Evolutionary conservation across 2,113 vertebrate species (phyloP).

Genomic region (Serinus canaria): DNA sequence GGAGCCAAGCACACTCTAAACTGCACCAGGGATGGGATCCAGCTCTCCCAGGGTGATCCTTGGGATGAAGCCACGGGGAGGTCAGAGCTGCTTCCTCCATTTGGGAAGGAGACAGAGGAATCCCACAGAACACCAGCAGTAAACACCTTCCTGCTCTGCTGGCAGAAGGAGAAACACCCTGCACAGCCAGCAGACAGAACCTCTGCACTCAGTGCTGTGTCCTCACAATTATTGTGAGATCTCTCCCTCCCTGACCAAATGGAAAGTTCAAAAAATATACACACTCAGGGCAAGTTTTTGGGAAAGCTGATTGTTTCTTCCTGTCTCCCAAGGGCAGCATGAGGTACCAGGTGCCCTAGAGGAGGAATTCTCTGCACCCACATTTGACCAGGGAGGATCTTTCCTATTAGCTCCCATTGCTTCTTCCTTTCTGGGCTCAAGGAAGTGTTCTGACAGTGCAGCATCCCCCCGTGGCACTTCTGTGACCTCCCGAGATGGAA

Average conservation of each 20-base stretch:
- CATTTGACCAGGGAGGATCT: background rate
- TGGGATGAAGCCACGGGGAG: background rate
- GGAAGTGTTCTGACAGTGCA: background rate
- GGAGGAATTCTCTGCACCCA: background rate
- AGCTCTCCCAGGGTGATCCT: background rate
- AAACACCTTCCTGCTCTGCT: background rate
- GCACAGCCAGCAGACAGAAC: background rate
- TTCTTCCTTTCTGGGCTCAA: background rate
- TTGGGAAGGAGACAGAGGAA: background rate
- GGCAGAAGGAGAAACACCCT: background rate
- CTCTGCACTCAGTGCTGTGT: rapidly evolving
- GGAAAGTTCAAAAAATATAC: background rate
- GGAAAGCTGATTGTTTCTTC: background rate
- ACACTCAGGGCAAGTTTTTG: background rate
- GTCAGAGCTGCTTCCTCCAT: background rate
- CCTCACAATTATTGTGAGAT: background rate
- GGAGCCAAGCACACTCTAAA: background rate
- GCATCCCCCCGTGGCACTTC: rapidly evolving
- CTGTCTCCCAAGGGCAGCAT: background rate
- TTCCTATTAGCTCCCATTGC: background rate
- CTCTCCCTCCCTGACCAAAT: background rate
- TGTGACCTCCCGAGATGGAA: background rate
- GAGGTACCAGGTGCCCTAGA: background rate
- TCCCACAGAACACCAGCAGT: background rate
- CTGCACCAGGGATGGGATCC: background rate